Evolutionary conservation across 2,888 invertebrate species (phyloP).

Genomic region (Mythimna vitellina): DNA sequence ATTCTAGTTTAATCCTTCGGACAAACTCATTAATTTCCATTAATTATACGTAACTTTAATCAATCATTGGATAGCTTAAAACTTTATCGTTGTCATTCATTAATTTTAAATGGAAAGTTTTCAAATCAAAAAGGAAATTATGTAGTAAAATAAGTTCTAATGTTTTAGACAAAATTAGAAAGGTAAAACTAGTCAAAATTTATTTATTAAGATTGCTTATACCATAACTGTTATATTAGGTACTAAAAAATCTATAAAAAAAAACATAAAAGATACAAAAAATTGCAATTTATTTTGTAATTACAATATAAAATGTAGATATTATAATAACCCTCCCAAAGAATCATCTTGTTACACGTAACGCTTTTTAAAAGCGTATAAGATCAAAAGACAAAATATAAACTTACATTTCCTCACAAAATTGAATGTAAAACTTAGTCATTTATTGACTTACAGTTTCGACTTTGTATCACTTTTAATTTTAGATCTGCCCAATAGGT

Average conservation of each 20-base stretch:
- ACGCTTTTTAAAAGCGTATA: not conserved
- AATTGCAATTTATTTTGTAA: too few relatives aligned
- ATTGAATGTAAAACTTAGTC: not conserved
- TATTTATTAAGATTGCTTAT: not conserved
- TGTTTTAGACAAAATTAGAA: not conserved
- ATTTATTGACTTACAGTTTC: not conserved
- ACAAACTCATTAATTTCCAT: constrained; percentile 36
- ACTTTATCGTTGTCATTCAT: constrained; percentile 32
- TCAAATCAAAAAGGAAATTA: not conserved
- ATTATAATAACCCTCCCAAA: too few relatives aligned
- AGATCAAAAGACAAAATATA: not conserved
- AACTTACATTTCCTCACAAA: not conserved
- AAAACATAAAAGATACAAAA: not conserved
- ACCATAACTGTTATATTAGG: too few relatives aligned
- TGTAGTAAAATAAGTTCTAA: not conserved
- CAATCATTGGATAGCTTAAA: constrained; percentile 38
- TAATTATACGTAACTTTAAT: constrained; percentile 40
- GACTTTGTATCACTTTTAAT: constrained; percentile 1
- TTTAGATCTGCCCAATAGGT: not conserved
- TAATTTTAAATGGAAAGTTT: constrained; percentile 3
- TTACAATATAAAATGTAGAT: too few relatives aligned
- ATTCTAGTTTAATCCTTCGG: constrained; percentile 16
- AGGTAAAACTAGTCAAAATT: not conserved
- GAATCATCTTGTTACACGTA: not conserved
- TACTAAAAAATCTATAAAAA: not conserved